Base-by-base conservation (phyloP, 1,140 invertebrate genomes). In the Drosophila rhopaloa region DNA sequence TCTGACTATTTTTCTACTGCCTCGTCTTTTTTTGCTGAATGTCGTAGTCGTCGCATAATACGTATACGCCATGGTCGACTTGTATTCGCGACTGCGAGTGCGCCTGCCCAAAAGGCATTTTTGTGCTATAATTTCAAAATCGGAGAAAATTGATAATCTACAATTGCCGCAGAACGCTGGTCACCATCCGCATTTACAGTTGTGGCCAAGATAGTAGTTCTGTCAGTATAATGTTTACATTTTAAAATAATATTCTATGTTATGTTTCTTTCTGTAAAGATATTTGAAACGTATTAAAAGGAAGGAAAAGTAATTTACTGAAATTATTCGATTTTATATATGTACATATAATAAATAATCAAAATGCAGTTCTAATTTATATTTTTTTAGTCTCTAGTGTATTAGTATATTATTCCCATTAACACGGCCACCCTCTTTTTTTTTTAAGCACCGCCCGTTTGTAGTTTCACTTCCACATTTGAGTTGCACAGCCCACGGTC, bases 1-100 rank as follows among this genome's bases (percentile, higher is more conserved):
- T n/a, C 53, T 19, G 24, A 37, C 14, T 65, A n/a, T 10, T 41
- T 56, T 32, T 62, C 14, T 10, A 51, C 29, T 35, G 50, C 16
- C 32, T 32, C 7, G 10, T 40, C 40, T 43, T 10, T 29, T 4
- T 41, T 32, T 58, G 53, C 14, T 43, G 11, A 62, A 24, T 51
- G 44, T 59, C 16, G 38, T 57, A 38, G 38, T 35, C 19, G 37
- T 58, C 24, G 48, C 61, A 79, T 48, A 86, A 88, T 86, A 88
- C 79, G 79, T 85, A 86, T 86, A 88, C 83, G 82, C 62, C 43
- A 46, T 9, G 38, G 24, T 19, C 19, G 9, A 16, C 14, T 10
- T 10, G 11, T 5, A 4, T 11, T 24, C 9, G 5, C 13, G 9
- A 11, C 24, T 19, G 10, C 27, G 24, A 14, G 48, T 66, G 10